phyloP scores from a whole-genome alignment of 1,140 invertebrate genomes.

The Plectrocnemia conspersa region DNA sequence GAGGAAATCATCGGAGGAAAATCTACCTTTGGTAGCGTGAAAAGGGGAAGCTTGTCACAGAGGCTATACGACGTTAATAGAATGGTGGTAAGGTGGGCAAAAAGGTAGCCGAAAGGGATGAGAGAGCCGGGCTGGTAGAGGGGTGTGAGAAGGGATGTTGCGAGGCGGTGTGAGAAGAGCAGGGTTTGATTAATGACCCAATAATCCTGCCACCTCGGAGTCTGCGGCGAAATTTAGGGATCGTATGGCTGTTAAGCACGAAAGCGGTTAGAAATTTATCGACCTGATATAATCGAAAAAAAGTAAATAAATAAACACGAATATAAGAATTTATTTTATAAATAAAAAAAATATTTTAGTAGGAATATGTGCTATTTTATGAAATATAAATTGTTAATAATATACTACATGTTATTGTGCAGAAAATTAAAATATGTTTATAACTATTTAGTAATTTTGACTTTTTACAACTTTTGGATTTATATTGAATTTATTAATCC shows the following conservation, averaged over 20 bases:
- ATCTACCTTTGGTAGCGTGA: slow-evolving; percentile 13
- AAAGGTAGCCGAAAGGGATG: slow-evolving; percentile 17
- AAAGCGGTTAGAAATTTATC: slow-evolving; percentile 34
- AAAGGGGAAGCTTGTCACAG: slow-evolving; percentile 7
- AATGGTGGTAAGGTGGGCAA: slow-evolving; percentile 12
- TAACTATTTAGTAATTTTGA: too few species aligned
- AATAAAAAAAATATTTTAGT: too few species aligned
- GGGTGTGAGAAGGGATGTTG: too few species aligned
- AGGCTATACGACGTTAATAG: slow-evolving; percentile 3
- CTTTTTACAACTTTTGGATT: too few species aligned
- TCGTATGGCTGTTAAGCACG: slow-evolving; percentile 25
- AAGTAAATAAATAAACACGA: too few species aligned
- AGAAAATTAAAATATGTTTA: too few species aligned
- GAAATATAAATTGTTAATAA: too few species aligned
- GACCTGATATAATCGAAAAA: slow-evolving; percentile 29
- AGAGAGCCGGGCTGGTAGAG: slow-evolving; percentile 12
- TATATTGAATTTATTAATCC: too few species aligned
- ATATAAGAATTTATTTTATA: too few species aligned
- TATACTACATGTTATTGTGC: too few species aligned
- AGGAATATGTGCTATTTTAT: too few species aligned
- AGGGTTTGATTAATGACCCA: slow-evolving; percentile 37
- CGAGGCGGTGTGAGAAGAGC: slow-evolving; percentile 21
- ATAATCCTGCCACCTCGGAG: slow-evolving; percentile 36
- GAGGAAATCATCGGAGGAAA: slow-evolving; percentile 20
- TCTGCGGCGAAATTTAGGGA: slow-evolving; percentile 35